Conservation (phyloP, 2,113 vertebrate genomes). For the Sula dactylatra region DNA sequence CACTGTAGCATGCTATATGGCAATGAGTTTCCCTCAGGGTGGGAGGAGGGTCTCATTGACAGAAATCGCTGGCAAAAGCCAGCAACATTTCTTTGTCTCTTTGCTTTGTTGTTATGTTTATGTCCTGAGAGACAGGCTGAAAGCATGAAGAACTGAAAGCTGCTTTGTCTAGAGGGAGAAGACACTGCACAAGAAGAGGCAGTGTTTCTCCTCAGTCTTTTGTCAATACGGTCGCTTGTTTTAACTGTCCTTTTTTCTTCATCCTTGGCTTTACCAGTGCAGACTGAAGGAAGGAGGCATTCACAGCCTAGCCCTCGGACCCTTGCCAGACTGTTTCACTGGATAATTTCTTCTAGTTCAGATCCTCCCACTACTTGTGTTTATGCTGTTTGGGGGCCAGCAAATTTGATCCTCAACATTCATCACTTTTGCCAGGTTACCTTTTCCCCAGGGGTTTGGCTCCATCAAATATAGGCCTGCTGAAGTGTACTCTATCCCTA, state of each 20-base stretch:
- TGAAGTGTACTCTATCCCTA: not conserved
- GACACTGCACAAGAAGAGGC: not conserved
- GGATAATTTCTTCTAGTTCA: not conserved
- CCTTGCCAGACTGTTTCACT: not conserved
- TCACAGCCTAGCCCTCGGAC: not conserved
- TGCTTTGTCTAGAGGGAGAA: not conserved
- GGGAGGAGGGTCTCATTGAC: not conserved
- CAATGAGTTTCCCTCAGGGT: not conserved
- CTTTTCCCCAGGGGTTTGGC: not conserved
- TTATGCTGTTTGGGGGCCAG: not conserved
- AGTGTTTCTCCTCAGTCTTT: not conserved
- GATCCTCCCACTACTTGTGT: not conserved
- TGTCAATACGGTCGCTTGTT: not conserved
- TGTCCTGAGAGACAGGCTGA: not conserved
- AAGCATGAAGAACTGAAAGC: not conserved
- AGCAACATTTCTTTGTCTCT: not conserved
- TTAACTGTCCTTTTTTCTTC: not conserved
- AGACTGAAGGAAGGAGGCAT: not conserved
- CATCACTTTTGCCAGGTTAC: not conserved
- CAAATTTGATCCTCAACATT: not conserved
- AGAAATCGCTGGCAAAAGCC: not conserved
- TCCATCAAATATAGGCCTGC: not conserved
- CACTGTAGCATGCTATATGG: not conserved
- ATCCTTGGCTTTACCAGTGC: not conserved
- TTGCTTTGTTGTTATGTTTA: not conserved